A percentile compares a stretch with the other conserved stretches of the same genome.
These are phyloP conservation scores for Penaeus monodon DNA, from an alignment of 2,888 invertebrate species.

Conservation along the genomic window DNA sequence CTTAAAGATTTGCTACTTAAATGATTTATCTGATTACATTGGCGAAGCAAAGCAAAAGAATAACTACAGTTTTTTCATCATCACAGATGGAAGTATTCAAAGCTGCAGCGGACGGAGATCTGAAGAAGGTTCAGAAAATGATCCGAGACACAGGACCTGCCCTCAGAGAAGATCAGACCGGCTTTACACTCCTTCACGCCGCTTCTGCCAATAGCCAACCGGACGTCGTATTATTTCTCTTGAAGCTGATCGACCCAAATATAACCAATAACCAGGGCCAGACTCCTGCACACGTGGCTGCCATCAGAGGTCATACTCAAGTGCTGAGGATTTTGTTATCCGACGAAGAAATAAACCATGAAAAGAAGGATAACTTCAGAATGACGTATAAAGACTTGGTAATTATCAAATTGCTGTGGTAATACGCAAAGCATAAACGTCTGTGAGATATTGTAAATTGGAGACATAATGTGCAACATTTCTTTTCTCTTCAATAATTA, in stretches of 20 bases:
- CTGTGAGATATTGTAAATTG: background rate
- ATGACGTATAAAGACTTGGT: conserved; percentile 37
- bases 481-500: background rate
- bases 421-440: background rate
- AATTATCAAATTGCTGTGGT: background rate
- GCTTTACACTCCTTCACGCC: conserved; percentile 28
- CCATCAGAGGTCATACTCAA: conserved; percentile 35
- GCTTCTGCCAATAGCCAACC: conserved; percentile 39
- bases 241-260: conserved; percentile 44
- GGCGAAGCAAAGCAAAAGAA: no score
- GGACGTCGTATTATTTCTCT: conserved; percentile 12
- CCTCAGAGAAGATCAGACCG: conserved; percentile 9
- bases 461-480: background rate
- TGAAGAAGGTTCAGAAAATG: conserved; percentile 16
- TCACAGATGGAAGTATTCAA: conserved; percentile 34
- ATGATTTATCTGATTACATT: no score
- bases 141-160: conserved; percentile 29
- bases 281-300: conserved; percentile 44
- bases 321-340: conserved; percentile 21
- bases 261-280: conserved; percentile 34
- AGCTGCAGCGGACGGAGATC: conserved; percentile 31
- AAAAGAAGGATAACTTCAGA: conserved; percentile 17
- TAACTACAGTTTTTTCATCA: no score
- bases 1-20: no score
- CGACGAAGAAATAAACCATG: conserved; percentile 21